phyloP scores from a whole-genome alignment of 2,797 vertebrate genomes.

The Sitta carolinensis region DNA sequence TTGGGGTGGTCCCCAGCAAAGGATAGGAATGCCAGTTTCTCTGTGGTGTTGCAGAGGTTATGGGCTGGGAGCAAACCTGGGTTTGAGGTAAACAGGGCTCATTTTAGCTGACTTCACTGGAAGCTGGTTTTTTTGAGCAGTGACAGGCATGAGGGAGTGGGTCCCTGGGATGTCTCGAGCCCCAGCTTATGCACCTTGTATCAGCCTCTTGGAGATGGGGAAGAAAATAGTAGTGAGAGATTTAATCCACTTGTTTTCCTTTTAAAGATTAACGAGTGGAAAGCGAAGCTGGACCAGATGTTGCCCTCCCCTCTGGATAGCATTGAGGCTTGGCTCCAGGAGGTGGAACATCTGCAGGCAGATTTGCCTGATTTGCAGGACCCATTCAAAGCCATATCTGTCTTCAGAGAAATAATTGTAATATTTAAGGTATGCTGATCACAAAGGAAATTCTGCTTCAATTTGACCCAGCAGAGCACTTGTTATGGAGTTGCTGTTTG shows the following conservation, averaged over 20 bases:
- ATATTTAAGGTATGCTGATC: conserved; percentile 82
- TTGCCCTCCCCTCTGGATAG: conserved; percentile 81
- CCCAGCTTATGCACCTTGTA: neutral
- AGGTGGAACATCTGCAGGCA: conserved; percentile 76
- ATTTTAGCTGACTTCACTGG: neutral
- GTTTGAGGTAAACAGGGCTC: neutral
- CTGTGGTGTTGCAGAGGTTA: neutral
- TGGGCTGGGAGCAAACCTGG: neutral
- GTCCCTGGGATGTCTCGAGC: neutral
- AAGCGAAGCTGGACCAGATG: conserved; percentile 78
- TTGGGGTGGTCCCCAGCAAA: neutral
- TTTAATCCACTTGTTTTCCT: neutral
- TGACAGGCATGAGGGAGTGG: neutral
- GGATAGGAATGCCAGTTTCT: neutral
- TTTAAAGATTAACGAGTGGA: conserved; percentile 83
- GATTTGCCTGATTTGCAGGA: conserved; percentile 77
- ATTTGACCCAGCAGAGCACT: conserved; percentile 20
- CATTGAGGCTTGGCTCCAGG: conserved; percentile 85
- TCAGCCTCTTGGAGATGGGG: neutral
- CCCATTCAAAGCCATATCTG: conserved; percentile 74
- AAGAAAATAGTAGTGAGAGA: neutral
- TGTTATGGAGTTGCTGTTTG: neutral
- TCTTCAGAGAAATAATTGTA: conserved; percentile 79
- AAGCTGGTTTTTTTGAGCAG: neutral
- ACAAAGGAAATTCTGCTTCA: neutral